Conservation (phyloP, 2,888 invertebrate species). For the Oscheius sp. region DNA sequence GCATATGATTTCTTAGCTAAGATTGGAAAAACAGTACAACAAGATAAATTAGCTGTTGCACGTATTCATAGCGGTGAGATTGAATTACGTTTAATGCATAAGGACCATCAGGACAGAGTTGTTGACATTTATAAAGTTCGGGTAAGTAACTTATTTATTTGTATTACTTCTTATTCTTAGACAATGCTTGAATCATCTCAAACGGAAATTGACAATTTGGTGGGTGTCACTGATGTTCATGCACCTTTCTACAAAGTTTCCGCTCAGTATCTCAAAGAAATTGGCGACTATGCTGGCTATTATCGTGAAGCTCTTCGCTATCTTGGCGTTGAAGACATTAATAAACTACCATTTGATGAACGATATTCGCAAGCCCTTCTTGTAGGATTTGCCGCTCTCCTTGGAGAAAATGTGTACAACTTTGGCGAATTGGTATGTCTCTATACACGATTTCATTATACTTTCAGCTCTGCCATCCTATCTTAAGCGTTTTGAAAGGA, state of each 20-base stretch:
- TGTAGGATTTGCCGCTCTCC: constrained; percentile 88
- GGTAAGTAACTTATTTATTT: constrained; percentile 4
- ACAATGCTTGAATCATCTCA: constrained; percentile 57
- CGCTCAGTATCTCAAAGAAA: constrained; percentile 62
- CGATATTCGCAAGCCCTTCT: constrained; percentile 79
- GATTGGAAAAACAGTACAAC: constrained; percentile 85
- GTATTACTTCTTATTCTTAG: constrained; percentile 24
- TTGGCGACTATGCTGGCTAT: constrained; percentile 89
- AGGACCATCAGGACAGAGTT: constrained; percentile 72
- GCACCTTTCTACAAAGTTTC: constrained; percentile 68
- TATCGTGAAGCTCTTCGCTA: constrained; percentile 89
- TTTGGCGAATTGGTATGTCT: constrained; percentile 85
- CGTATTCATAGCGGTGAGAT: constrained; percentile 84
- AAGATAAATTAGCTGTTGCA: constrained; percentile 80
- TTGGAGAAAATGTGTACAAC: constrained; percentile 95
- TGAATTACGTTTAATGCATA: constrained; percentile 71
- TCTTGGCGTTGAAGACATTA: constrained; percentile 75
- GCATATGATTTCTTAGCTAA: constrained; percentile 88
- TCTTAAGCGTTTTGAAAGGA: constrained; percentile 83
- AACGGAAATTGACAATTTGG: constrained; percentile 53
- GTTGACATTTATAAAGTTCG: constrained; percentile 70
- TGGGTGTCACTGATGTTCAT: constrained; percentile 64
- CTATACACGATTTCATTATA: neutral
- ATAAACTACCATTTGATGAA: constrained; percentile 51
- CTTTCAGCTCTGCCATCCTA: constrained; percentile 87